Evolutionary conservation across 1,140 invertebrate species (phyloP), one percentile per base, ranked within the genome.

Genomic region (Nymphalis io): DNA sequence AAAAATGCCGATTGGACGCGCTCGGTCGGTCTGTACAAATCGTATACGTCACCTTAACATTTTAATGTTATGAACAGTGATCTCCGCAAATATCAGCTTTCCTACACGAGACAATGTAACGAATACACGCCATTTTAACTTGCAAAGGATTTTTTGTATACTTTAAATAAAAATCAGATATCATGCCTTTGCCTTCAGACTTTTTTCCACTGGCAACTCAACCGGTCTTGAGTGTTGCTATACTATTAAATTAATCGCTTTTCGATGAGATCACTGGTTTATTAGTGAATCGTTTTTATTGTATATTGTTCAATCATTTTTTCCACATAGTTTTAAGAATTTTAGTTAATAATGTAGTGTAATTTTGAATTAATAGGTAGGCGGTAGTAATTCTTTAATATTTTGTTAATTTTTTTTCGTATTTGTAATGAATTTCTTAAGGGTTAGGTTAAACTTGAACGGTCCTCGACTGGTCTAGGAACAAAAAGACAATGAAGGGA

Each of bases 221-320:
- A 60, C 21, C 27, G 44, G 60, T 51, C 4, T 61, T 44, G 16
- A n/a, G 53, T 60, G 27, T 51, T 51, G 46, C 46, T 10, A 2
- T 51, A 46, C 1, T 33, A 33, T 8, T 33, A 33, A 33, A 33
- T 53, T 57, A 60, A 58, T 21, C 33, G 60, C 60, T 78, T 78
- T 68, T 72, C 58, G 60, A 68, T 78, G 85, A 83, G 83, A 82
- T 87, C 84, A 81, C 85, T 85, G 83, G 77, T 48, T 55, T 89
- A 85, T 84, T 89, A 90, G 85, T 88, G 82, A 90, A 90, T 86
- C 85, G 84, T 89, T 91, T 90, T 89, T 89, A 89, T 88, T 90
- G 86, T 91, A 89, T 87, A 91, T 89, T 90, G 88, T 91, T 91
- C 87, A 80, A 91, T 88, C 76, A 87, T 90, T 89, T 74, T 55